Evolutionary conservation across 2,888 invertebrate genomes (phyloP), one percentile per base, ranked within the genome.

Genomic region (Bursaphelenchus okinawaensis): DNA sequence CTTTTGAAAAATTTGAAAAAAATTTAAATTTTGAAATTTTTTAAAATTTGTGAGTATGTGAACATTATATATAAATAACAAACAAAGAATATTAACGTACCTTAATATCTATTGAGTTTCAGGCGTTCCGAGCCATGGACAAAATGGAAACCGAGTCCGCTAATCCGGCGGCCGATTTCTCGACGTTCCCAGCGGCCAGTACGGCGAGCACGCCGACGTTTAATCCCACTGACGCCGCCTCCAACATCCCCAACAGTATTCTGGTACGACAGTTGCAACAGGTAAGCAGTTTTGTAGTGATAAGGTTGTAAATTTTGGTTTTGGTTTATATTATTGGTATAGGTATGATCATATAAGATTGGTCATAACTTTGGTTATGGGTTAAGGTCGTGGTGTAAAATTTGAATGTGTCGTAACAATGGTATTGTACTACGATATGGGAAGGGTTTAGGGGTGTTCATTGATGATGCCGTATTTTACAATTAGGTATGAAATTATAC

Each of bases 121-220:
- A 67, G 67, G 67, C 67, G 1, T 67, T 67, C 27, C 60, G 65
- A 24, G 65, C 67, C n/a, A 51, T 67, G 52, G 67, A 67, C 23
- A 50, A 67, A 59, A 65, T 67, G 26, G 67, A 67, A 52, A 51
- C 60, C 22, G 66, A 63, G 51, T 26, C 57, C 22, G 63, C 56
- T 29, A 56, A 51, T 12, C 56, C 51, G 16, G 40, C 31, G 26
- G 24, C 28, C 58, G 23, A 20, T 26, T 31, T 55, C 16, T 55
- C 63, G 24, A 28, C 63, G 19, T 55, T 56, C n/a, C 16, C n/a
- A n/a, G 40, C 40, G 16, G n/a, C 40, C 40, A 16, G 16, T 24
- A 24, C 60, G 51, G n/a, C n/a, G n/a, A 52, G 52, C 1, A 20
- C 60, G 24, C 23, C 60, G 52, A 51, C 52, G 1, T 57, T 40